These are phyloP conservation scores for Ellobium chinense DNA, from an alignment of 2,888 invertebrate genomes.

Conservation along the genomic window DNA sequence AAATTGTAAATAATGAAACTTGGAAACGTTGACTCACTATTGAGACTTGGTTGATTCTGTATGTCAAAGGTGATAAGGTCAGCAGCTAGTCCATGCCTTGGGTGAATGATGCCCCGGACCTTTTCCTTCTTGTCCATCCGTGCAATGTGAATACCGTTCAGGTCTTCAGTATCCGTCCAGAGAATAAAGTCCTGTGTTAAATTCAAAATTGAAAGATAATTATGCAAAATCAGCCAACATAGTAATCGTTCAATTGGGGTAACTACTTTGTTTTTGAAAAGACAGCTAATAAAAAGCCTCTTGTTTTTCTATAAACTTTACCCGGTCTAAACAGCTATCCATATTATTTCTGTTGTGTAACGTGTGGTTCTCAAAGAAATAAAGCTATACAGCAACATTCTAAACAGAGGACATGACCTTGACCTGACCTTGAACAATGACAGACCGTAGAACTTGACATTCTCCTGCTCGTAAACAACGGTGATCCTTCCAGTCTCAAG, in stretches of 20 bases:
- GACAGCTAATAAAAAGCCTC: too few species aligned
- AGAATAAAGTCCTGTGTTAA: constrained; percentile 69
- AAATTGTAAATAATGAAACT: too few species aligned
- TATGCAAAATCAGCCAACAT: too few species aligned
- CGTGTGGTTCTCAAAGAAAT: too few species aligned
- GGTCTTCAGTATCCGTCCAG: constrained; percentile 71
- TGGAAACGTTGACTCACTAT: constrained; percentile 52
- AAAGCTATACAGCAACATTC: too few species aligned
- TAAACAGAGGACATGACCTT: too few species aligned
- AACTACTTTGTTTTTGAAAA: too few species aligned
- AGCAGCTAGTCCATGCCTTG: constrained; percentile 67
- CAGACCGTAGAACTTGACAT: constrained; percentile 66
- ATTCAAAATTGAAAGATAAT: neutral
- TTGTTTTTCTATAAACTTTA: too few species aligned
- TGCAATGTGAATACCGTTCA: constrained; percentile 74
- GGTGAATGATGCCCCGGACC: constrained; percentile 73
- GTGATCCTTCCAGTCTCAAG: constrained; percentile 54
- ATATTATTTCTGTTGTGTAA: too few species aligned
- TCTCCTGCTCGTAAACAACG: constrained; percentile 55
- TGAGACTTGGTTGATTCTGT: constrained; percentile 62
- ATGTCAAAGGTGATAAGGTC: constrained; percentile 71
- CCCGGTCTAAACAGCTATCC: too few species aligned
- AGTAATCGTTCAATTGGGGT: too few species aligned
- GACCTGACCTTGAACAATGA: constrained; percentile 73
- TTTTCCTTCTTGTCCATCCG: constrained; percentile 68